A percentile compares a stretch with the other conserved stretches of the same genome.
These are phyloP conservation scores for Neodiprion pinetum DNA, from an alignment of 1,140 invertebrate genomes.

Conservation along the genomic window DNA sequence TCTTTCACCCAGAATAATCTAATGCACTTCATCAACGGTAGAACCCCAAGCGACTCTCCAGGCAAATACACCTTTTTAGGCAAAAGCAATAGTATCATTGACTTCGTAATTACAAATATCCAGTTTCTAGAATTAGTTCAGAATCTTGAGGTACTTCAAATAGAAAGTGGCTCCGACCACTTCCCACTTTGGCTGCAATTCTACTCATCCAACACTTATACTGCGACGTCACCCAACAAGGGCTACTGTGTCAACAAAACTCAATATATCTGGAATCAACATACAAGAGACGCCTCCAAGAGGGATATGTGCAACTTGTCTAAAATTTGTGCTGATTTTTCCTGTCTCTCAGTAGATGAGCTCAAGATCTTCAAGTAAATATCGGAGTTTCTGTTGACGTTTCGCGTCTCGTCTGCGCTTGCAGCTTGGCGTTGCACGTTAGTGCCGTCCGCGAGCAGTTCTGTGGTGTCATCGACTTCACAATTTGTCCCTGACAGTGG, in stretches of 20 bases:
- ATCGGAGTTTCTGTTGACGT: not conserved
- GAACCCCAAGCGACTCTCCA: not conserved
- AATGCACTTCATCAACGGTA: conserved; percentile 3
- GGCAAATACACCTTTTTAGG: conserved; percentile 1
- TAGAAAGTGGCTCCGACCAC: conserved; percentile 4
- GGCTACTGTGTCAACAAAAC: too few species aligned
- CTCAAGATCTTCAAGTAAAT: too few species aligned
- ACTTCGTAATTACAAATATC: not conserved
- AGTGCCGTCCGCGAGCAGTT: conserved; percentile 3
- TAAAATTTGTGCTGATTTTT: too few species aligned
- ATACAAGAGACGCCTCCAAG: too few species aligned
- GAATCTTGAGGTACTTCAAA: not conserved
- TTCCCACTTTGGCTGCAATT: conserved; percentile 9
- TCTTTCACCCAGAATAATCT: not conserved
- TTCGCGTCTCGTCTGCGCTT: conserved; percentile 10
- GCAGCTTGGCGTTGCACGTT: not conserved
- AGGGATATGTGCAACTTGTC: too few species aligned
- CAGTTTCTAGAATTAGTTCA: not conserved
- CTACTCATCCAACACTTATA: too few species aligned
- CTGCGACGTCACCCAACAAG: too few species aligned
- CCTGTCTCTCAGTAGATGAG: too few species aligned
- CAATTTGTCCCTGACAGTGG: conserved; percentile 21
- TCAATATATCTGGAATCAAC: too few species aligned
- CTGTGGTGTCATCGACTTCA: conserved; percentile 14
- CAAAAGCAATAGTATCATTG: conserved; percentile 1